Evolutionary conservation across 2,113 vertebrate genomes (phyloP).

Genomic region (Apistogramma diplotaenia): DNA sequence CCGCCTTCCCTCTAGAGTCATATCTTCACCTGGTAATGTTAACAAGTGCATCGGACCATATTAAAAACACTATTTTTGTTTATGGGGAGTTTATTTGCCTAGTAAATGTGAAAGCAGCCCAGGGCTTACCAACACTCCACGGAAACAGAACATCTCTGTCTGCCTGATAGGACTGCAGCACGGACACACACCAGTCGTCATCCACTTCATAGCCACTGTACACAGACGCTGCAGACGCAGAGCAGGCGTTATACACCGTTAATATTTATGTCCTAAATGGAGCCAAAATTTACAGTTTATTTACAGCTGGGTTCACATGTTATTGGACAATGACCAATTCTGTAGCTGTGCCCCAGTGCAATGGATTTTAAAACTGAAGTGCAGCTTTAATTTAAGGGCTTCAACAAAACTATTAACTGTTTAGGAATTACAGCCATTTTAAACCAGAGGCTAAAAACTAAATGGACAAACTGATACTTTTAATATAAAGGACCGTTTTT

Average conservation of each 20-base stretch:
- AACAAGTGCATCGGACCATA: background rate
- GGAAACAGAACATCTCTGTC: constrained; percentile 81
- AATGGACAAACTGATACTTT: background rate
- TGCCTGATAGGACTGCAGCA: constrained; percentile 85
- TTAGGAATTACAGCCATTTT: background rate
- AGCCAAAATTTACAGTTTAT: background rate
- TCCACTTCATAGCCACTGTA: constrained; percentile 85
- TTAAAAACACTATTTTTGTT: background rate
- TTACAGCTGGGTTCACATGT: background rate
- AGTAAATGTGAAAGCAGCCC: background rate
- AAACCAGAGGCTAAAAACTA: background rate
- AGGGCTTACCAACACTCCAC: constrained; percentile 86
- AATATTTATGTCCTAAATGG: background rate
- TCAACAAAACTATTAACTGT: background rate
- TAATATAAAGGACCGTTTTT: background rate
- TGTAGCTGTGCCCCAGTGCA: background rate
- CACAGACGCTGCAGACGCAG: constrained; percentile 74
- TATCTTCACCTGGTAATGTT: constrained; percentile 82
- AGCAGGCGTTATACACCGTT: background rate
- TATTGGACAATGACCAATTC: background rate
- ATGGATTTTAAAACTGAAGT: background rate
- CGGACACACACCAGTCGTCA: constrained; percentile 88
- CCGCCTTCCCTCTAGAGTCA: constrained; percentile 78
- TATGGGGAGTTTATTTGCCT: background rate
- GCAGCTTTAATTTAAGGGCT: background rate